These are phyloP conservation scores for Bombus superbus DNA, from an alignment of 1,140 invertebrate species.

Conservation along the genomic window DNA sequence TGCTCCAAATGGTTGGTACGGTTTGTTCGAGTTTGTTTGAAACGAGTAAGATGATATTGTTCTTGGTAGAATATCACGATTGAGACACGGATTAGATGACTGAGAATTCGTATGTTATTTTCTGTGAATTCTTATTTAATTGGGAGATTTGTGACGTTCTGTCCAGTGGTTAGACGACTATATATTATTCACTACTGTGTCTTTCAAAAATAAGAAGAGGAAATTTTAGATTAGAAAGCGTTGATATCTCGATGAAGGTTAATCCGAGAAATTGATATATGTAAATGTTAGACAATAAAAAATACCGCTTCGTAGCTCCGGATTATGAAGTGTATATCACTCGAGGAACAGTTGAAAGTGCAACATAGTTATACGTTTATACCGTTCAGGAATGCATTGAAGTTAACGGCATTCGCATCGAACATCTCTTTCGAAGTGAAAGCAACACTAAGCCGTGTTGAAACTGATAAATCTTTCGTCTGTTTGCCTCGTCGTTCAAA, in stretches of 20 bases:
- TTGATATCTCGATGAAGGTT: not conserved
- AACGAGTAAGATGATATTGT: not conserved
- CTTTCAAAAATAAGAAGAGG: not conserved
- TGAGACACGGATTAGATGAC: too few relatives aligned
- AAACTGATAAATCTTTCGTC: conserved; percentile 36
- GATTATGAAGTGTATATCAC: not conserved
- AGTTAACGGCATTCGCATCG: conserved; percentile 38
- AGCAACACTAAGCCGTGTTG: conserved; percentile 17
- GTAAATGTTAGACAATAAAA: too few relatives aligned
- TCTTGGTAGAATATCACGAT: not conserved
- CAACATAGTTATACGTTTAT: conserved; percentile 16
- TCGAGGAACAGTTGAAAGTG: not conserved
- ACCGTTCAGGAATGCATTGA: not conserved
- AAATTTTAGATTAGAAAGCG: not conserved
- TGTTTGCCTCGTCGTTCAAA: conserved; percentile 1
- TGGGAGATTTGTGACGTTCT: too few relatives aligned
- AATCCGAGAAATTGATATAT: not conserved
- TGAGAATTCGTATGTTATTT: not conserved
- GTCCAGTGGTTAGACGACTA: too few relatives aligned
- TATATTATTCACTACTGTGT: too few relatives aligned
- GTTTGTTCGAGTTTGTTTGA: not conserved
- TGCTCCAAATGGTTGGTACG: too few relatives aligned
- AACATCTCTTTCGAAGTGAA: conserved; percentile 36
- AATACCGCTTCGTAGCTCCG: not conserved
- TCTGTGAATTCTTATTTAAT: not conserved